Evolutionary conservation across 1,140 invertebrate species (phyloP), one percentile per base, ranked within the genome.

Genomic region (Cotesia chilonis): DNA sequence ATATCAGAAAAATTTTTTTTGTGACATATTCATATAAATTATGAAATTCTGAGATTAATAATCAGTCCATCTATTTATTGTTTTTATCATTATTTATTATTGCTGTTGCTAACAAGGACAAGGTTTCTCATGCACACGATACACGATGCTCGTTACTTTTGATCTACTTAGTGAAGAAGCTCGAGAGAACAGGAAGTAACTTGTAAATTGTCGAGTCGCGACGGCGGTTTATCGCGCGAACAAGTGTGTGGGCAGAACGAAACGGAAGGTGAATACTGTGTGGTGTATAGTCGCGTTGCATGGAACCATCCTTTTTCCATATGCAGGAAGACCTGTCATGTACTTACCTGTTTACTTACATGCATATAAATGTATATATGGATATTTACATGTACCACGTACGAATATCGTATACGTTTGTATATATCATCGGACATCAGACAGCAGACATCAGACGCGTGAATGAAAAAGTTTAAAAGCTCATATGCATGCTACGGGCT

Each of bases 311-410:
- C 70, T 75, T 76, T 75, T 75, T 78, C 70, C 72, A 14, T 10
- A 59, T 51, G 69, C 79, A 78, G 79, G 79, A 80, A 80, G 68
- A 70, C 73, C 77, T 77, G 78, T 79, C 78, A 76, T 71, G 76
- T 63, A 14, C 12, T 38, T 47, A 47, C 41, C 41, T 47, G 41
- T 10, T 47, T 47, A 10, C 41, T 47, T 47, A 47, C 5, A 47
- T 47, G 10, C 41, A 9, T 47, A 47, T 7, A 47, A 9, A 47
- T 14, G 59, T 37, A 38, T 47, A 60, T 70, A 70, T 52, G 52
- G 6, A 52, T 66, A 38, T n/a, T 37, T 7, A 64, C 10, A 64
- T 64, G 37, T 64, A 36, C 17, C 38, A 64, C 4, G 5, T 61
- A 20, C 37, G 28, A 47, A 59, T 55, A 47, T 47, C 41, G 28